These are phyloP conservation scores for Argynnis bischoffii DNA, from an alignment of 2,888 invertebrate species.

Conservation along the genomic window DNA sequence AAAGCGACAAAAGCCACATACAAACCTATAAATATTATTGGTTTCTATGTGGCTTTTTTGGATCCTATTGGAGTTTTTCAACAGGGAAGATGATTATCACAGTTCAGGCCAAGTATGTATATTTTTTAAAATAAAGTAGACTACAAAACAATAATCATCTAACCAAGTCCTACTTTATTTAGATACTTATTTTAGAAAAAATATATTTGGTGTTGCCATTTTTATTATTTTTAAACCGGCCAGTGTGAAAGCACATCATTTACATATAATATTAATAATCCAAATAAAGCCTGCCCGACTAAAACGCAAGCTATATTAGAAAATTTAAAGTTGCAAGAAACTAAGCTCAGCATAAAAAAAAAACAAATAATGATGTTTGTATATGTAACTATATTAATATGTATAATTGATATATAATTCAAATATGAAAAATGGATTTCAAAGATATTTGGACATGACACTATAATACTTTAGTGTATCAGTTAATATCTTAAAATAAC, in stretches of 20 bases:
- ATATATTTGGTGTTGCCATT: conserved; percentile 2
- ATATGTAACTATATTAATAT: no score
- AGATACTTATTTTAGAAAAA: conserved; percentile 1
- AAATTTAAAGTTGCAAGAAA: conserved; percentile 6
- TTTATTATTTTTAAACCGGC: not conserved
- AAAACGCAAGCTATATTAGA: conserved; percentile 13
- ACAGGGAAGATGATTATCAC: conserved; percentile 35
- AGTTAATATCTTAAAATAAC: no score
- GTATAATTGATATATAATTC: no score
- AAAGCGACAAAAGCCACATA: no score
- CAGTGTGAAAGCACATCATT: conserved; percentile 14
- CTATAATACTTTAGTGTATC: no score
- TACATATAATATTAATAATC: conserved; percentile 20
- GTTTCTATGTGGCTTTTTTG: no score
- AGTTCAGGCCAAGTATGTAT: conserved; percentile 24
- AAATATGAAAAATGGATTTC: no score
- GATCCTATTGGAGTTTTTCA: no score
- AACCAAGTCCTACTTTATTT: conserved; percentile 8
- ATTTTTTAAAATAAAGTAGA: conserved; percentile 1
- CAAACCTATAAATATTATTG: no score
- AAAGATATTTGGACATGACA: no score
- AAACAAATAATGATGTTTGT: no score
- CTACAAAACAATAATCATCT: conserved; percentile 6
- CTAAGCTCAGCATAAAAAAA: no score
- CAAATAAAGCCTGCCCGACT: conserved; percentile 19